Percentiles rank a stretch among this genome's conserved stretches.
phyloP scores from a whole-genome alignment of 2,113 vertebrate genomes.

The Labeo rohita region DNA sequence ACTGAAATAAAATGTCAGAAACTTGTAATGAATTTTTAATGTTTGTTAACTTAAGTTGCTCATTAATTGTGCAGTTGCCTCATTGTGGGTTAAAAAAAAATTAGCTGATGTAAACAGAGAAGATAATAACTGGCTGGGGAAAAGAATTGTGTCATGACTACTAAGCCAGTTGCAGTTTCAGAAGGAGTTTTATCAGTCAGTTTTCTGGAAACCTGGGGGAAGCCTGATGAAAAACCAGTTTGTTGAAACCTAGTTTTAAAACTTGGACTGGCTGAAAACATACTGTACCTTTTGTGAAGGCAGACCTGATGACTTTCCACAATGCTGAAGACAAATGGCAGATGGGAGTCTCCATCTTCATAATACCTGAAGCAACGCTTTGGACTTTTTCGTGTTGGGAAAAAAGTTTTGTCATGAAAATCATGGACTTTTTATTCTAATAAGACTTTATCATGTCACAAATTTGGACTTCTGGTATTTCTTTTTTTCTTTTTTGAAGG shows the following conservation, averaged over 20 bases:
- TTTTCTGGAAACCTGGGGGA: not conserved
- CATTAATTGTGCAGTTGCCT: conserved; percentile 1
- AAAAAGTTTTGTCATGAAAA: not conserved
- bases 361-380: conserved; percentile 9
- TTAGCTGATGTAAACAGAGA: not conserved
- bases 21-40: conserved; percentile 12
- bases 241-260: not conserved
- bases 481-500: not conserved
- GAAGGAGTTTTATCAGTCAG: not conserved
- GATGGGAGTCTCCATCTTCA: not conserved
- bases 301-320: conserved; percentile 15
- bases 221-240: not conserved
- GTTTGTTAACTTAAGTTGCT: conserved; percentile 15
- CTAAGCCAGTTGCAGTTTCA: not conserved
- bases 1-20: conserved; percentile 30
- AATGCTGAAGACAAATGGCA: conserved; percentile 7
- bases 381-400: not conserved
- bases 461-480: not conserved
- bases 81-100: not conserved
- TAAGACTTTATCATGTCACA: not conserved
- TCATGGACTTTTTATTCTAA: not conserved
- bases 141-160: not conserved
- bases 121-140: not conserved
- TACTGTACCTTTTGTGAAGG: not conserved
- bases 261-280: conserved; percentile 19